Evolutionary conservation across 2,113 vertebrate genomes (phyloP), one percentile per base, ranked within the genome.

Genomic region (Pangasianodon hypophthalmus): DNA sequence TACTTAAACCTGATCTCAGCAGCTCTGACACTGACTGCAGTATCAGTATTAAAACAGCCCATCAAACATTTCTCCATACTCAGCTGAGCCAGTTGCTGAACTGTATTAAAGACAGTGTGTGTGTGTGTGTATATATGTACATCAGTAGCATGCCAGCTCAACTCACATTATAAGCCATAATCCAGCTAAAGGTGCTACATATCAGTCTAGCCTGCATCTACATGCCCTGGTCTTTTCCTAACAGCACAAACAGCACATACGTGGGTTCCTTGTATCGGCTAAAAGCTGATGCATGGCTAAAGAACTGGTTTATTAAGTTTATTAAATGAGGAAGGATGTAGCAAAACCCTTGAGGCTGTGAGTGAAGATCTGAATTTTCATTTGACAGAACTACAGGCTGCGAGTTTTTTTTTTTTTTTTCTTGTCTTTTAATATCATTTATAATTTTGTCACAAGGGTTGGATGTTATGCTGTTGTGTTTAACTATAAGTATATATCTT

Each of bases 401-500:
- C 6, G 5, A 58, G 90, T 62, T 56, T 60, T 88, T 88, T 46
- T 84, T 87, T 86, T 73, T 73, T 62, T 26, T 79, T 80, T 64
- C 85, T 48, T 86, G 48, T 58, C n/a, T 90, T 92, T 91, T 87
- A 73, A 83, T 87, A 24, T 75, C 46, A 90, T 91, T 87, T 75
- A n/a, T 90, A 64, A 86, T 91, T 93, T 87, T 90, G 86, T 92
- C 84, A 75, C 86, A 44, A 85, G 46, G 60, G 88, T 88, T 88
- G 90, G 71, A 88, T 18, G 79, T 84, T 26, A 3, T 82, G 18
- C 32, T 24, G 14, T 81, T 84, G 56, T 62, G 41, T 46, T 84
- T 46, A 83, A 29, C 10, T 58, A 37, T 83, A 84, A 58, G 54
- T 93, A 26, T 62, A 62, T 58, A 87, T 88, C 89, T 84, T 80